A percentile compares a stretch with the other conserved stretches of the same genome.
Conservation (phyloP, 2,888 invertebrate genomes). For the Pedicia rivosa region DNA sequence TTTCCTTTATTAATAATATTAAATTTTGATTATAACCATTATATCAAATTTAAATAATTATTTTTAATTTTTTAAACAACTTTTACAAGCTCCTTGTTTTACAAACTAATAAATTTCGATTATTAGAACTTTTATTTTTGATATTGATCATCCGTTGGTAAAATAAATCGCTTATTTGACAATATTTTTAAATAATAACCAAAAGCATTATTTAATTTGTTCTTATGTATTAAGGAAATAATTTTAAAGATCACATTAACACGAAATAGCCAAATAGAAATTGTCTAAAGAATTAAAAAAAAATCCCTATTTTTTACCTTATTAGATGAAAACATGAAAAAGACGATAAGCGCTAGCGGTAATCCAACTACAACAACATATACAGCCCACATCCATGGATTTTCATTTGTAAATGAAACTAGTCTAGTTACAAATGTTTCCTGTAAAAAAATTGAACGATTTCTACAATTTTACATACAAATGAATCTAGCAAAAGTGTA, state of each 20-base stretch:
- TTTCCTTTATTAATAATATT: conserved; percentile 29
- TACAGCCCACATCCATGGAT: conserved; percentile 84
- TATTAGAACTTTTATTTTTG: neutral
- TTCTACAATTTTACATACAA: too few relatives aligned
- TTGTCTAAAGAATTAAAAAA: neutral
- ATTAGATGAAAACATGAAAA: conserved; percentile 55
- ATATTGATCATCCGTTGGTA: neutral
- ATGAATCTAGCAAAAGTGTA: too few relatives aligned
- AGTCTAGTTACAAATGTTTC: conserved; percentile 63
- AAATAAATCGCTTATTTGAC: too few relatives aligned
- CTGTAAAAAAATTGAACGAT: conserved; percentile 35
- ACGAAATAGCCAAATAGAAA: conserved; percentile 3
- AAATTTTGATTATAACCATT: conserved; percentile 6
- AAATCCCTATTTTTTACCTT: conserved; percentile 37
- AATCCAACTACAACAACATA: conserved; percentile 63
- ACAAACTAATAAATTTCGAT: too few relatives aligned
- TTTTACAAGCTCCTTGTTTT: too few relatives aligned
- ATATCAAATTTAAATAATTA: conserved; percentile 5
- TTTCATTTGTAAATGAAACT: conserved; percentile 59
- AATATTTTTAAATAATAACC: too few relatives aligned
- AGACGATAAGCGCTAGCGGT: conserved; percentile 62
- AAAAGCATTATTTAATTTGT: too few relatives aligned
- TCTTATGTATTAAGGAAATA: too few relatives aligned
- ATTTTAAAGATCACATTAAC: too few relatives aligned
- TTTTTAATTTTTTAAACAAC: neutral